Base-by-base conservation (phyloP, 2,797 vertebrate species). In the Silurus aristotelis region DNA sequence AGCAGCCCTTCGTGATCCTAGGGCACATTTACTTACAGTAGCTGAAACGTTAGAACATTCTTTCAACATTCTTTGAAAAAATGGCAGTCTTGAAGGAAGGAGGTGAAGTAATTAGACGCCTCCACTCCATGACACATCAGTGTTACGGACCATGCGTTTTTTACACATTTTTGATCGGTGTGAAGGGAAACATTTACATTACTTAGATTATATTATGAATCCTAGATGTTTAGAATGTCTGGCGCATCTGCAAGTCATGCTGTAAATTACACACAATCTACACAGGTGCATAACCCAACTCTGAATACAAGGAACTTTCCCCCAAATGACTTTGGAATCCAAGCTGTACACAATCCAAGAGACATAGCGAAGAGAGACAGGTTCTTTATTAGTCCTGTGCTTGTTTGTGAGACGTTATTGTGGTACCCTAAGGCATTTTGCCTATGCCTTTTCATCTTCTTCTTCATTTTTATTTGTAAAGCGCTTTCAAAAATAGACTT, bases 341-440 rank as follows among this genome's bases (percentile, higher is more conserved):
- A 38, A 38, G 38, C 48, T 52, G 6, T 1, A 52, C 48, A 52
- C 48, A 52, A 52, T 52, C 48, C 48, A 52, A 52, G 7, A 52
- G 6, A 1, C 48, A 8, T 52, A 52, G 48, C 10, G 48, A 52
- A 52, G 1, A 52, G 6, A 52, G 48, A 52, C 1, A 52, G 48
- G 87, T 90, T 92, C 89, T 66, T 89, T 87, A 81, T 86, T 31
- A 79, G 73, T 85, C 80, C 84, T 83, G 63, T 20, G n/a, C 43
- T 82, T 84, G 64, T 71, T 52, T 88, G 87, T 61, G 48, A 70
- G 83, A 85, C 7, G 46, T 67, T 87, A 66, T 31, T 27, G 58
- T 13, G 52, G 58, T 70, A 43, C 80, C 71, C 27, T 10, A 48
- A 77, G 80, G 66, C 89, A 85, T 89, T 84, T 83, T 84, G 82